Evolutionary conservation across 2,797 vertebrate species (phyloP).

Genomic region (Sebastes elongatus): DNA sequence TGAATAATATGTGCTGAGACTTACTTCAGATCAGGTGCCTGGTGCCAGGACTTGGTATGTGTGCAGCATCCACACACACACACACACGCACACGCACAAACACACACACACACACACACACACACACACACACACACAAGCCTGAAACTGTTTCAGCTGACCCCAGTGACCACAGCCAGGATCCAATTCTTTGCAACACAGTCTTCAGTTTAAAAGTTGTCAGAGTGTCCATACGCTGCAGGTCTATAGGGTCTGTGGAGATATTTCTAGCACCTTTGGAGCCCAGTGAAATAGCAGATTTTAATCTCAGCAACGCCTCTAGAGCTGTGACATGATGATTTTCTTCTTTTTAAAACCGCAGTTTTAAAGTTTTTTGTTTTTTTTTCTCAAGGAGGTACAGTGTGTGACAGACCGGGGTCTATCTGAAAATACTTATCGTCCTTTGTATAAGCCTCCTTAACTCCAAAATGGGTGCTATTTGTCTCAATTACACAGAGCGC

Average conservation of each 20-base stretch:
- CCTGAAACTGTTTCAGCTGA: neutral
- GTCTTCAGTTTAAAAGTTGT: neutral
- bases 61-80: neutral
- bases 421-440: neutral
- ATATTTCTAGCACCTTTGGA: slow-evolving; percentile 7
- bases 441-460: slow-evolving; percentile 19
- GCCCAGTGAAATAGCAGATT: slow-evolving; percentile 19
- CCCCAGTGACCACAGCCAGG: neutral
- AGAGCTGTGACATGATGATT: neutral
- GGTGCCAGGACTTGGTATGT: neutral
- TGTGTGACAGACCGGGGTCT: neutral
- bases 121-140: neutral
- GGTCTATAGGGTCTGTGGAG: neutral
- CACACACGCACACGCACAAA: neutral
- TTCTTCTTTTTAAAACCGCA: neutral
- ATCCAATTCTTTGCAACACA: neutral
- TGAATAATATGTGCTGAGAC: neutral
- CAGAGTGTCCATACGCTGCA: neutral
- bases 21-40: neutral
- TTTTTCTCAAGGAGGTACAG: neutral
- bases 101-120: neutral
- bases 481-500: slow-evolving; percentile 30
- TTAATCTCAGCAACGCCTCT: neutral
- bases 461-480: slow-evolving; percentile 23
- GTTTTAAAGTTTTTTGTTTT: neutral